phyloP scores from a whole-genome alignment of 1,140 invertebrate species.

The Heliconius nattereri region DNA sequence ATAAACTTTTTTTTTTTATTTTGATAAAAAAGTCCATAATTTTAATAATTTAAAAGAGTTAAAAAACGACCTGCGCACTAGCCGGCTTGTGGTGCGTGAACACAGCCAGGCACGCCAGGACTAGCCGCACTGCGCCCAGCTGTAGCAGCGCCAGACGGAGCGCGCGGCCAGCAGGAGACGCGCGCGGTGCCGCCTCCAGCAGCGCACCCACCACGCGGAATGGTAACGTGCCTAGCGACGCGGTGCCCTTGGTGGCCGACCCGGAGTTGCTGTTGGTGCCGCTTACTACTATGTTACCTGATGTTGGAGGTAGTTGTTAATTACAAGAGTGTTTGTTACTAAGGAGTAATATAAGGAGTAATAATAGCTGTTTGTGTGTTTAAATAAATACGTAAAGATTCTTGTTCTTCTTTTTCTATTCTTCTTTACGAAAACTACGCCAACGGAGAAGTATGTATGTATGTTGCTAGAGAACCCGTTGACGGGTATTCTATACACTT shows the following conservation, averaged over 20 bases:
- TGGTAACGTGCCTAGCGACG: slow-evolving; percentile 92
- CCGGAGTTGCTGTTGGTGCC: slow-evolving; percentile 34
- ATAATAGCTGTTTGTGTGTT: no score
- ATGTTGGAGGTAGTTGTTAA: background rate
- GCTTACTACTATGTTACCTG: slow-evolving; percentile 64
- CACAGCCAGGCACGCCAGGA: slow-evolving; percentile 92
- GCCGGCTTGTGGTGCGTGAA: slow-evolving; percentile 91
- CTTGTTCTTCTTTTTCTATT: no score
- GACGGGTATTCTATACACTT: no score
- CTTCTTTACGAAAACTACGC: no score
- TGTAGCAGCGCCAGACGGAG: slow-evolving; percentile 90
- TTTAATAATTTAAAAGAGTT: no score
- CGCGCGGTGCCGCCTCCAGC: slow-evolving; percentile 88
- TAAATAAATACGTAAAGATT: no score
- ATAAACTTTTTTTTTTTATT: no score
- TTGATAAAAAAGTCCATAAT: no score
- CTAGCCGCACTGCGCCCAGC: slow-evolving; percentile 90
- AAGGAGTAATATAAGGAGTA: no score
- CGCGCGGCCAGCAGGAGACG: slow-evolving; percentile 90
- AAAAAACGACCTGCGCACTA: slow-evolving; percentile 33
- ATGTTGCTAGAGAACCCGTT: no score
- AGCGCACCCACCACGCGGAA: slow-evolving; percentile 92
- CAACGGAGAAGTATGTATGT: no score
- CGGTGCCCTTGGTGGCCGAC: slow-evolving; percentile 52
- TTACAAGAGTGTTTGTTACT: background rate